A percentile compares a stretch with the other conserved stretches of the same genome.
phyloP scores from a whole-genome alignment of 2,888 invertebrate genomes.

The Metalampra italica region DNA sequence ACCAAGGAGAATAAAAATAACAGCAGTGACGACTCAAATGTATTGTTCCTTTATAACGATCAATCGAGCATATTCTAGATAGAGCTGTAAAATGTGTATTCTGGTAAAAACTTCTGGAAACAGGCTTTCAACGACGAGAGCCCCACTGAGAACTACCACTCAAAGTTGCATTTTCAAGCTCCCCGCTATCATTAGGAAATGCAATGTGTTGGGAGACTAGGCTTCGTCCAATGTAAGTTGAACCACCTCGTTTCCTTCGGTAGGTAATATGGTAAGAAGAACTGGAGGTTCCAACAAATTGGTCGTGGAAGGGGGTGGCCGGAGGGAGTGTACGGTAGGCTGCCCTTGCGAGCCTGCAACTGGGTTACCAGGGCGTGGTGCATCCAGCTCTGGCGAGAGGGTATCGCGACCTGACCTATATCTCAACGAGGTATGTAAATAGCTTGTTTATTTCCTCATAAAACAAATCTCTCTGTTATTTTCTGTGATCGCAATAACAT shows the following conservation, averaged over 20 bases:
- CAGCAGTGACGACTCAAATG: no score
- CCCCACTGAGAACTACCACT: constrained; percentile 2
- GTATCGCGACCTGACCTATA: constrained; percentile 62
- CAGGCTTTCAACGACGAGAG: background rate
- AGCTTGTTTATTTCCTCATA: constrained; percentile 29
- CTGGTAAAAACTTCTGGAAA: no score
- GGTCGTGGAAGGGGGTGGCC: constrained; percentile 14
- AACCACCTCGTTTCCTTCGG: constrained; percentile 2
- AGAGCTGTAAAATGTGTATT: no score
- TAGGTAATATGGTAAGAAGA: background rate
- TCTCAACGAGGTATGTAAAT: constrained; percentile 40
- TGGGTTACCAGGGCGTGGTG: constrained; percentile 63
- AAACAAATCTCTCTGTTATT: background rate
- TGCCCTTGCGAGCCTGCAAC: constrained; percentile 54
- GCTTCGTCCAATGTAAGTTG: constrained; percentile 12
- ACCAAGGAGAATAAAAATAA: no score
- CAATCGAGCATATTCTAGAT: no score
- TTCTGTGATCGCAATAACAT: background rate
- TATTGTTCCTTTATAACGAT: no score
- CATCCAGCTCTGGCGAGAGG: constrained; percentile 43
- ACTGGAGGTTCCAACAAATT: constrained; percentile 21
- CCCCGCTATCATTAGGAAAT: constrained; percentile 26
- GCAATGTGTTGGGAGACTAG: constrained; percentile 23
- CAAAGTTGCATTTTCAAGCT: background rate
- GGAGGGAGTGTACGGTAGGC: constrained; percentile 9